Evolutionary conservation across 2,888 invertebrate genomes (phyloP), one percentile per base, ranked within the genome.

Genomic region (Drosophila nr. medialis): DNA sequence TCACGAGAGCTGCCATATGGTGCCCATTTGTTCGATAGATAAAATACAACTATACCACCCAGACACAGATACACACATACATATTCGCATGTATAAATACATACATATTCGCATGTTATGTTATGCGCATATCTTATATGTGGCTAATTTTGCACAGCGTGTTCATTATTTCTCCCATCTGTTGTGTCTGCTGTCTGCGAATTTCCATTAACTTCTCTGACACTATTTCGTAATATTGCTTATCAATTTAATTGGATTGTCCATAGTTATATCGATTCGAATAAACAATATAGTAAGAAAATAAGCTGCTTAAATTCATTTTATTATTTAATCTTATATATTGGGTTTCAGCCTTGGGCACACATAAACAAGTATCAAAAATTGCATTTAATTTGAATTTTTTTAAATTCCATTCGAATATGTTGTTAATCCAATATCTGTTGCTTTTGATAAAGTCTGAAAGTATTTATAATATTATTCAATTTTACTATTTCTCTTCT

Each of bases 1-100:
- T 74, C 70, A 72, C 74, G 83, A 83, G 81, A 75, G 66, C 61
- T 68, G 60, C 67, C 89, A 85, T 90, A 75, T 90, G 85, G 74
- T 88, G 65, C 50, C 51, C 64, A 65, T 80, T 64, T 69, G 51
- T 56, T 65, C 70, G 67, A 83, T 74, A 60, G 71, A 64, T 48
- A 54, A 49, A 56, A 34, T 36, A 36, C 30, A 7, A 15, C 13
- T 45, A 45, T 15, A 45, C 15, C 45, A 45, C 21, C 24, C 55
- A 66, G 10, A 64, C 21, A 53, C 21, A 56, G 27, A 24, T 4
- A 15, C 15, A 24, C 45, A 45, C 4, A 24, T 4, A 24, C 42
- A 48, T 38, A 29, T 68, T 29, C 38, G 54, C 45, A 45, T 59
- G 54, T 40, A 42, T 30, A 65, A 24, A 30, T 7, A 38, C 42